phyloP scores from a whole-genome alignment of 1,140 invertebrate species.

The Chironomus striatipennis region DNA sequence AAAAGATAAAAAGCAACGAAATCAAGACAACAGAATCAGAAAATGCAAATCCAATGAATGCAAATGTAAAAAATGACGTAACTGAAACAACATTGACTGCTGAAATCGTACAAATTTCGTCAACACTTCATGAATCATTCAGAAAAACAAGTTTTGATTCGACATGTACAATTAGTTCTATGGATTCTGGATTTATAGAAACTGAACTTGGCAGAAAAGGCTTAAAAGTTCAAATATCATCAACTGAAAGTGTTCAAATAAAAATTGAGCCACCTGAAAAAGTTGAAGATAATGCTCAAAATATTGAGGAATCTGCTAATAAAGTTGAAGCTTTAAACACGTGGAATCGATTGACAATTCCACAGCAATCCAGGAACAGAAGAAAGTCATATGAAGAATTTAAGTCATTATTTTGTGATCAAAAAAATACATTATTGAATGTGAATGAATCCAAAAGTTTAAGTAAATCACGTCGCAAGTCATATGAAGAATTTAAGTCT shows the following conservation, averaged over 20 bases:
- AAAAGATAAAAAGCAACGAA: not conserved
- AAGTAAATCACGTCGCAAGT: slow-evolving; percentile 36
- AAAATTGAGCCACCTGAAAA: not conserved
- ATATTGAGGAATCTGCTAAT: slow-evolving; percentile 32
- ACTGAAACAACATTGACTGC: not conserved
- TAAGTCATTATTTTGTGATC: slow-evolving; percentile 29
- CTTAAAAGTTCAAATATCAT: not conserved
- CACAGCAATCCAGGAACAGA: slow-evolving; percentile 38
- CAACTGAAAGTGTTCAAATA: not conserved
- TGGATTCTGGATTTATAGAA: slow-evolving; percentile 41
- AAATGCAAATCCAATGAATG: not conserved
- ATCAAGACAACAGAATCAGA: not conserved
- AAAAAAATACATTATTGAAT: slow-evolving; percentile 12
- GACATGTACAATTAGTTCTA: slow-evolving; percentile 39
- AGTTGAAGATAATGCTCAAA: slow-evolving; percentile 33
- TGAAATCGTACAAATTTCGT: not conserved
- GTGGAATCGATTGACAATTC: slow-evolving; percentile 28
- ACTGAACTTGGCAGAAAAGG: slow-evolving; percentile 26
- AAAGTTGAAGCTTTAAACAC: not conserved
- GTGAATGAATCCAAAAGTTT: slow-evolving; percentile 19
- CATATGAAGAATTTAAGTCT: slow-evolving; percentile 40
- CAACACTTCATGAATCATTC: slow-evolving; percentile 34
- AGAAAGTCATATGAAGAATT: slow-evolving; percentile 41
- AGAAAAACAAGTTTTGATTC: slow-evolving; percentile 40
- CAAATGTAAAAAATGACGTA: slow-evolving; percentile 1